These are phyloP conservation scores for Larimichthys crocea DNA, from an alignment of 2,113 vertebrate species.

Conservation along the genomic window DNA sequence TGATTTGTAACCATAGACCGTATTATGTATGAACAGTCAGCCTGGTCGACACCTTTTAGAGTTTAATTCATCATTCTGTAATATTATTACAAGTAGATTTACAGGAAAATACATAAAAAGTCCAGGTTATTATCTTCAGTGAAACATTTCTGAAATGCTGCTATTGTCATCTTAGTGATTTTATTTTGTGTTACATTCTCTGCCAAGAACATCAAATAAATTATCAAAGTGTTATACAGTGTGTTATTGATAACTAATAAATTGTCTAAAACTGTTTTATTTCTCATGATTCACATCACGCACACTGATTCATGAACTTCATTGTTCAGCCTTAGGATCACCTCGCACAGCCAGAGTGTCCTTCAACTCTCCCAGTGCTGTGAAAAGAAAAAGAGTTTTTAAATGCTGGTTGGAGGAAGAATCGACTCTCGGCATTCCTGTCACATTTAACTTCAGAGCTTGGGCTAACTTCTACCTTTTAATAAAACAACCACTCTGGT, in stretches of 20 bases:
- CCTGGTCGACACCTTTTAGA: slow-evolving; percentile 2
- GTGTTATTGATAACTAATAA: slow-evolving; percentile 56
- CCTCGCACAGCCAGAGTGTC: slow-evolving; percentile 58
- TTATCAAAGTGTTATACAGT: slow-evolving; percentile 31
- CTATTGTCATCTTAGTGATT: slow-evolving; percentile 20
- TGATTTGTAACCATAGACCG: background rate
- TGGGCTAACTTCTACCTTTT: background rate
- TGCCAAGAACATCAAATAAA: slow-evolving; percentile 28
- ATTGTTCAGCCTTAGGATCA: slow-evolving; percentile 34
- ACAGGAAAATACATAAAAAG: slow-evolving; percentile 9
- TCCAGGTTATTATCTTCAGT: slow-evolving; percentile 13
- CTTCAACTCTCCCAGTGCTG: slow-evolving; percentile 79
- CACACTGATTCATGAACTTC: background rate
- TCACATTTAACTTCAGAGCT: slow-evolving; percentile 2
- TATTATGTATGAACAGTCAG: background rate
- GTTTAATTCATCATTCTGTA: slow-evolving; percentile 10
- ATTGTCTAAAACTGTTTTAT: slow-evolving; percentile 27
- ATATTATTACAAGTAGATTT: slow-evolving; percentile 13
- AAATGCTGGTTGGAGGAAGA: background rate
- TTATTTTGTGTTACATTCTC: slow-evolving; percentile 19
- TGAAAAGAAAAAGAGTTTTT: background rate
- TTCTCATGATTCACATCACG: background rate
- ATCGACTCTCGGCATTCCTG: background rate
- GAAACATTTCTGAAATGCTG: slow-evolving; percentile 42
- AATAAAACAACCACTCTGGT: background rate